Evolutionary conservation across 2,797 vertebrate genomes (phyloP), one percentile per base, ranked within the genome.

Genomic region (Perodicticus potto): DNA sequence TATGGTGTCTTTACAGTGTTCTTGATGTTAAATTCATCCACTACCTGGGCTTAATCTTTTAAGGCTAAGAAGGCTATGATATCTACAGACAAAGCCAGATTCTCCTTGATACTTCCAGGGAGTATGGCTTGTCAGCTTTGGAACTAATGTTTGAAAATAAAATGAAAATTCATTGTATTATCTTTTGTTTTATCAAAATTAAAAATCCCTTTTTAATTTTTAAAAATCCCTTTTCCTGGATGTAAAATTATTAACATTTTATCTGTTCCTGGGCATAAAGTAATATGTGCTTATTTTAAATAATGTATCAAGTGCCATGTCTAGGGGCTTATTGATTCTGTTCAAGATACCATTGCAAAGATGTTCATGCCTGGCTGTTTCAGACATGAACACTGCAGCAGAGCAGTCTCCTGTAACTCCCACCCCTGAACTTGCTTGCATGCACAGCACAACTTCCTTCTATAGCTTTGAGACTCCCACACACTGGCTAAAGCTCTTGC

Each of bases 141-240:
- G 43, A 88, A 73, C 78, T 92, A 81, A 90, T 37, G 88, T 67
- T 86, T 80, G 53, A 73, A 76, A 88, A 87, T 80, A 78, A 85
- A 81, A 49, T 73, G 67, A 87, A 87, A 90, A 76, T 63, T 25
- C 43, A 40, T 80, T 74, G 43, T 55, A 20, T 90, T 82, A 55
- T 61, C 25, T 80, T 96, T 87, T 81, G 63, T 90, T 93, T 95
- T 84, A n/a, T 70, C 57, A 87, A 65, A 84, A 37, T 55, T 81
- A 87, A 92, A 93, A 40, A 17, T n/a, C n/a, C n/a, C 16, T 74
- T 40, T 40, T 61, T 96, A 80, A 27, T 40, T 40, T 61, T 96
- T 76, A 27, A 23, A 65, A 70, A 67, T 73, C 9, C 55, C 49
- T 49, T 83, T 84, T 86, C 69, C 27, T 88, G 32, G 23, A 86